Conservation (phyloP, 2,113 vertebrate genomes). For the Aspiorhynchus laticeps region DNA sequence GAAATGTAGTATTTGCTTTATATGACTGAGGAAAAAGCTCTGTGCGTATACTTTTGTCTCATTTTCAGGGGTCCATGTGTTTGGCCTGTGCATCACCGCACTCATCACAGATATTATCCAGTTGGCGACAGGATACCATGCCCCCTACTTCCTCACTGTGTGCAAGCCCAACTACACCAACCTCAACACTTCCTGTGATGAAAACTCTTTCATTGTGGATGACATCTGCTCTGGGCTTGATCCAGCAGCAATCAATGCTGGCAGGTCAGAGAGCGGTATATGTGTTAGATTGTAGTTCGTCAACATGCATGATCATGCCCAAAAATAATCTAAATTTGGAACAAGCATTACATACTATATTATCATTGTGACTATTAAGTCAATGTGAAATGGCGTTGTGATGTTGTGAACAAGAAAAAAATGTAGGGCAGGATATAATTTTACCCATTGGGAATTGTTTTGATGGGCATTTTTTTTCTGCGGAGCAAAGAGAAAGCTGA, state of each 20-base stretch:
- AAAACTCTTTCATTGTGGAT: constrained; percentile 91
- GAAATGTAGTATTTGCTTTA: background rate
- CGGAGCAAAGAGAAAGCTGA: too few relatives aligned
- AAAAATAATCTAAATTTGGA: background rate
- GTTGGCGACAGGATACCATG: constrained; percentile 92
- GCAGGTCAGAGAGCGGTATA: constrained; percentile 80
- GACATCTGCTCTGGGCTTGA: constrained; percentile 96
- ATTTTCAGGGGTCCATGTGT: constrained; percentile 88
- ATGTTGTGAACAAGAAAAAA: background rate
- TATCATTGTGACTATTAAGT: background rate
- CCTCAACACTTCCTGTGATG: constrained; percentile 91
- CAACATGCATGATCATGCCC: background rate
- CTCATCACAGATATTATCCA: constrained; percentile 97
- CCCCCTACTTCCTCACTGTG: constrained; percentile 96
- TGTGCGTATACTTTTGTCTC: constrained; percentile 16
- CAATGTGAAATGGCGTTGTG: background rate
- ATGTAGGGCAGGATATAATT: background rate
- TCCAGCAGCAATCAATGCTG: constrained; percentile 85
- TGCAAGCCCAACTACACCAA: constrained; percentile 97
- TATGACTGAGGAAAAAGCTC: background rate
- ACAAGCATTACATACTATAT: background rate
- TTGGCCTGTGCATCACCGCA: constrained; percentile 95
- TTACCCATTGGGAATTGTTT: background rate
- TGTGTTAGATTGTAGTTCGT: background rate
- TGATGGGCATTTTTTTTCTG: background rate